Evolutionary conservation across 2,797 vertebrate species (phyloP).

Genomic region (Poliocrania exsul): DNA sequence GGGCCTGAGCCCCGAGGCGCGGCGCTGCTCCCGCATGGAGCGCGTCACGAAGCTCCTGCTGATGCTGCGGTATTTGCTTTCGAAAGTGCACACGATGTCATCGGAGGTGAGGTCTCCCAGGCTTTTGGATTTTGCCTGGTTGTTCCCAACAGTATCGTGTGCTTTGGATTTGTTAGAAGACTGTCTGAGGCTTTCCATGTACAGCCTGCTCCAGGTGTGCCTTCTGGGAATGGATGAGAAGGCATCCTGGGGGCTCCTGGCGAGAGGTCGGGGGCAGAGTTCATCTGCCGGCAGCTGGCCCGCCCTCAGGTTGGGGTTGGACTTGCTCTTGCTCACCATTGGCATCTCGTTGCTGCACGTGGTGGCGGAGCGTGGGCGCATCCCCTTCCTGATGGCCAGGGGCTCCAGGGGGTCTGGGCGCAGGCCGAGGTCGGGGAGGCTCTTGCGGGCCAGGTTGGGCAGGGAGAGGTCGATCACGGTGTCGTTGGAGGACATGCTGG

Average conservation of each 20-base stretch:
- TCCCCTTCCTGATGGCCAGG: constrained; percentile 47
- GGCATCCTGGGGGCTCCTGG: constrained; percentile 15
- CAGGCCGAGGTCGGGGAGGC: constrained; percentile 76
- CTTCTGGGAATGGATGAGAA: constrained; percentile 77
- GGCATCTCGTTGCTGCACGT: constrained; percentile 34
- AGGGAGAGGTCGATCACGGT: constrained; percentile 92
- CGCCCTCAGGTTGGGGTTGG: constrained; percentile 86
- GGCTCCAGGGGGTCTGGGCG: constrained; percentile 52
- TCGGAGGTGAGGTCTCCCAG: constrained; percentile 94
- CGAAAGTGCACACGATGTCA: constrained; percentile 86
- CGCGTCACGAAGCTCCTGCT: constrained; percentile 84
- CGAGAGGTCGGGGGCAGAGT: constrained; percentile 76
- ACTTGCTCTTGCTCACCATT: constrained; percentile 87
- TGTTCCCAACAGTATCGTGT: neutral
- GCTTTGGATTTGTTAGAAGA: constrained; percentile 68
- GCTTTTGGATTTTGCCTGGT: constrained; percentile 89
- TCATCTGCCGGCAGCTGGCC: constrained; percentile 67
- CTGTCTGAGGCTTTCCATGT: constrained; percentile 86
- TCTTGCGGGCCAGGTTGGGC: constrained; percentile 85
- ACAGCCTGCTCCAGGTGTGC: constrained; percentile 88
- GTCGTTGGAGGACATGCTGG: constrained; percentile 94
- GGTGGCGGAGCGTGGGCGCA: constrained; percentile 63
- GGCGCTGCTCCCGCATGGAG: constrained; percentile 66
- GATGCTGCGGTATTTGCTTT: constrained; percentile 89
- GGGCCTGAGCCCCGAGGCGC: neutral